A percentile compares a stretch with the other conserved stretches of the same genome.
Conservation (phyloP, 2,113 vertebrate species). For the Gymnogyps californianus region DNA sequence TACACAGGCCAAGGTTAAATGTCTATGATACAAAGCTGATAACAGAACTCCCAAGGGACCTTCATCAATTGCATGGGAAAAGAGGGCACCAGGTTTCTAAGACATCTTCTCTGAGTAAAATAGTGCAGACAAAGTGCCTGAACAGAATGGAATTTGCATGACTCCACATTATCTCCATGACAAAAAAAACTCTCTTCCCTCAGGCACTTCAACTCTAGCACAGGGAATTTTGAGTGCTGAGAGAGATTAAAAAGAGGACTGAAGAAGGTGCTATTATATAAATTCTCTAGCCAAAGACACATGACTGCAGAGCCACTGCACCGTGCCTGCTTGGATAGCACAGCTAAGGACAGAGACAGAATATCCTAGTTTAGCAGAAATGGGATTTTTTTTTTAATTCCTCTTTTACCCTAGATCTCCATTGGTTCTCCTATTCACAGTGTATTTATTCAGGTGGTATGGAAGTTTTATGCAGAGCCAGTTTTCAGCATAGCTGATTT, state of each 20-base stretch:
- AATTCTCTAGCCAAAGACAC: neutral
- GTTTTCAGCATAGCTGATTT: neutral
- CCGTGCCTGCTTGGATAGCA: rapidly evolving
- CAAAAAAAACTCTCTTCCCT: neutral
- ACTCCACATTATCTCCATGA: neutral
- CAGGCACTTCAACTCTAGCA: neutral
- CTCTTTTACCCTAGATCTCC: neutral
- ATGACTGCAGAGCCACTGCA: neutral
- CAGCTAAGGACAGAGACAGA: neutral
- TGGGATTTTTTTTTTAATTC: neutral
- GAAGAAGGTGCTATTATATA: neutral
- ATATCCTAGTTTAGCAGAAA: neutral
- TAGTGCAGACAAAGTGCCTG: neutral
- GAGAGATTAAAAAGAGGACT: neutral
- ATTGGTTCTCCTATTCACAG: rapidly evolving
- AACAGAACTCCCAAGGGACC: neutral
- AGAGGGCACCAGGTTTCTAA: neutral
- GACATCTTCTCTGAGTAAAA: neutral
- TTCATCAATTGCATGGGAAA: neutral
- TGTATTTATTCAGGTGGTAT: neutral
- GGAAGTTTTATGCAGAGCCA: neutral
- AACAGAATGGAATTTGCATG: neutral
- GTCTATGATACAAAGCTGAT: neutral
- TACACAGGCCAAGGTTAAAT: neutral
- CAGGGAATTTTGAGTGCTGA: neutral